Percentiles rank a stretch among this genome's conserved stretches.
phyloP scores from a whole-genome alignment of 2,113 vertebrate species.

The Lagopus muta region DNA sequence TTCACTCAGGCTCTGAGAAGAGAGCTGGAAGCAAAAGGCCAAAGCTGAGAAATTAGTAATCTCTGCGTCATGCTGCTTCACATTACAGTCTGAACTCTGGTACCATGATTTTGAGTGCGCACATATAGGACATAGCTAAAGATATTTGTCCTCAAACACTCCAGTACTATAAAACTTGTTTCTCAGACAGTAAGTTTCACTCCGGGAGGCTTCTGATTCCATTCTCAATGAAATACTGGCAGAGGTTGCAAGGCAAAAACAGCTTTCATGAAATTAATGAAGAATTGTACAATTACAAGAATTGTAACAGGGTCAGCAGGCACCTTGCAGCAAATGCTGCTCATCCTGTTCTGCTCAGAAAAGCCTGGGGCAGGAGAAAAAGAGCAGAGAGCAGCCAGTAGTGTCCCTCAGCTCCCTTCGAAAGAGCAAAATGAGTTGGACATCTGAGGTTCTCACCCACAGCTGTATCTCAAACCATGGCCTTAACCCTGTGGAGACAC shows the following conservation, averaged over 20 bases:
- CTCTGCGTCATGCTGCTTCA: not conserved
- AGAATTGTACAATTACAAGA: not conserved
- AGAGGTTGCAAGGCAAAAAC: not conserved
- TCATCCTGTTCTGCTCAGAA: not conserved
- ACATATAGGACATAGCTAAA: not conserved
- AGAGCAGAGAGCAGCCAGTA: rapidly evolving
- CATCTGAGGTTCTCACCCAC: not conserved
- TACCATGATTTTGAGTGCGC: not conserved
- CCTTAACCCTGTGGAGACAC: rapidly evolving
- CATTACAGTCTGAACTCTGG: not conserved
- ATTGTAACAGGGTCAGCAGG: not conserved
- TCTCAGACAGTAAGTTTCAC: not conserved
- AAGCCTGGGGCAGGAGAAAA: not conserved
- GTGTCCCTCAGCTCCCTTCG: not conserved
- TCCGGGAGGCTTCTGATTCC: not conserved
- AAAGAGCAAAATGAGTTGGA: not conserved
- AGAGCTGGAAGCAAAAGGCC: not conserved
- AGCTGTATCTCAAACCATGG: not conserved
- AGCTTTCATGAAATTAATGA: not conserved
- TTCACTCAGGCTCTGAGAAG: not conserved
- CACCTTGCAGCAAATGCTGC: not conserved
- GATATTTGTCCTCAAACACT: not conserved
- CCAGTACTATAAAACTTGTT: not conserved
- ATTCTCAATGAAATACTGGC: not conserved
- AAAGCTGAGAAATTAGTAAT: not conserved